Evolutionary conservation across 2,888 invertebrate species (phyloP), one percentile per base, ranked within the genome.

Genomic region (Notodonta dromedarius): DNA sequence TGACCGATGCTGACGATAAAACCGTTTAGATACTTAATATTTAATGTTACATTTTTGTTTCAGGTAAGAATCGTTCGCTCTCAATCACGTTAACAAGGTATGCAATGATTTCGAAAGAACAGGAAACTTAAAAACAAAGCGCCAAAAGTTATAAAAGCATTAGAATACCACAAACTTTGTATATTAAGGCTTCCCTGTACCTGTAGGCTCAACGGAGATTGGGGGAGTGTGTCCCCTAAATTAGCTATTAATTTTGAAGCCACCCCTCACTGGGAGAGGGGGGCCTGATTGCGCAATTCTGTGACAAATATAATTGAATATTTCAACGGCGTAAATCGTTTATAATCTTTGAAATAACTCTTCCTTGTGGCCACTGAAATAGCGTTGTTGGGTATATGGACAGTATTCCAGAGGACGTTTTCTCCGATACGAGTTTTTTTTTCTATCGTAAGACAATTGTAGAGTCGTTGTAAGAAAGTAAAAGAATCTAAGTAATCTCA

Each of bases 201-300:
- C 75, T 75, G 56, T 56, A 61, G 68, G 71, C 73, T 73, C 71
- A 46, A 69, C 70, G 63, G 67, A 69, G 46, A 46, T 46, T 46
- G 46, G 76, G 85, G 86, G 83, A 74, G 79, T 80, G 82, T 84
- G 80, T 86, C 87, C 89, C 82, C 82, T 73, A 88, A 91, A 91
- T 92, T 89, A 87, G 86, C 87, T 89, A 91, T 90, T 90, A 91
- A 91, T 91, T 91, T 88, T 82, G 84, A 84, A 83, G 78, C 82
- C 81, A 67, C 81, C 82, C 81, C 77, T 76, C 65, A 65, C 58
- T 71, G 70, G 60, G 60, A 67, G 71, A 71, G 69, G 61, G 60
- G 67, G 70, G 66, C 79, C 76, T 79, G 80, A 80, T 85, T 82
- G 78, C 75, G 76, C 71, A 75, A 82, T 78, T 79, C 76, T 76